These are phyloP conservation scores for Cheilosia variabilis DNA, from an alignment of 2,888 invertebrate species.

Conservation along the genomic window DNA sequence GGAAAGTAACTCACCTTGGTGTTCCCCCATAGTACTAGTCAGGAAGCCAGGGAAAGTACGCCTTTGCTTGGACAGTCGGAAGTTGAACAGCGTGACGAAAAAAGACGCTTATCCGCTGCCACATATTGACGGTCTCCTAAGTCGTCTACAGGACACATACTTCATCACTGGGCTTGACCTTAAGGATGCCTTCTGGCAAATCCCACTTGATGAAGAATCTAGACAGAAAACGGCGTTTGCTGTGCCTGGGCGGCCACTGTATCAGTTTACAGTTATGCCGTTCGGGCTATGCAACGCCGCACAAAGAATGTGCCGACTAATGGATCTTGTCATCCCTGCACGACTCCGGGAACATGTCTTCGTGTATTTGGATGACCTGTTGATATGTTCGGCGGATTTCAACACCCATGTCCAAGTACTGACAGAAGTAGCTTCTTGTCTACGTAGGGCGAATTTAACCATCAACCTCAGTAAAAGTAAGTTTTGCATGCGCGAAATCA, in stretches of 20 bases:
- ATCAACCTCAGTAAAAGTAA: neutral
- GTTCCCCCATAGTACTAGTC: conserved; percentile 58
- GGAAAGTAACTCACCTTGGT: neutral
- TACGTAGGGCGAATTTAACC: conserved; percentile 10
- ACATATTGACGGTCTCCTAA: conserved; percentile 62
- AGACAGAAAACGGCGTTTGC: conserved; percentile 13
- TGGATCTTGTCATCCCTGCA: neutral
- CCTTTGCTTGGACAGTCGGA: no score
- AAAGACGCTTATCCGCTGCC: neutral
- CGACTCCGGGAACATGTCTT: neutral
- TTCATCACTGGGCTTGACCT: conserved; percentile 50
- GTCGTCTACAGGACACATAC: conserved; percentile 59
- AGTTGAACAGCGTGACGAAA: no score
- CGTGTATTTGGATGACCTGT: no score
- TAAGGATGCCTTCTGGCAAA: conserved; percentile 41
- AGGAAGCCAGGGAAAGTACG: conserved; percentile 49
- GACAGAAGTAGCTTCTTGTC: conserved; percentile 12
- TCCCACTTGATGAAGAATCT: conserved; percentile 13
- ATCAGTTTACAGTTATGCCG: conserved; percentile 17
- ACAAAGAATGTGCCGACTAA: neutral
- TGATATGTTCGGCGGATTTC: neutral
- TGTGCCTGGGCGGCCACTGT: conserved; percentile 9
- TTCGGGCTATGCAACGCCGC: conserved; percentile 12
- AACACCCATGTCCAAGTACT: neutral
- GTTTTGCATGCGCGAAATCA: no score